Evolutionary conservation across 2,797 vertebrate species (phyloP).

Genomic region (Cyclura pinguis): DNA sequence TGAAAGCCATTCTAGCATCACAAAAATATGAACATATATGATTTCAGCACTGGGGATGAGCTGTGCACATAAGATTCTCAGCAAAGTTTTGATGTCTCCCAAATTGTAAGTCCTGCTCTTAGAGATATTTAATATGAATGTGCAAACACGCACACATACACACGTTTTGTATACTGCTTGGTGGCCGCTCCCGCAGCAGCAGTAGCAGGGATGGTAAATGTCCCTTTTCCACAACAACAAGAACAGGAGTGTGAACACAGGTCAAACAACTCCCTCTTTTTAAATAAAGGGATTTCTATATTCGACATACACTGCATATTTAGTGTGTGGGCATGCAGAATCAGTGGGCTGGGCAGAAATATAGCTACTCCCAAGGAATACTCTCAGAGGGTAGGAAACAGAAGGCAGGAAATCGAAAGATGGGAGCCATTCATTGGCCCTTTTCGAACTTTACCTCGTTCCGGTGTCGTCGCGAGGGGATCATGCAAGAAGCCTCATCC

Average conservation of each 20-base stretch:
- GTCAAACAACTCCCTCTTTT: no score
- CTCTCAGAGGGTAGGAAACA: neutral
- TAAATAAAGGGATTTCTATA: neutral
- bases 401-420: neutral
- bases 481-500: no score
- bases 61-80: neutral
- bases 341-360: neutral
- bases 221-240: no score
- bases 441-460: no score
- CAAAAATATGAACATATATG: neutral
- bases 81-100: neutral
- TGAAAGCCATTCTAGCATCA: no score
- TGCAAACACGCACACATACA: no score
- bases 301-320: neutral
- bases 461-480: no score
- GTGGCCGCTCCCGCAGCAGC: no score
- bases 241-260: no score
- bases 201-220: no score
- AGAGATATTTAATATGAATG: neutral
- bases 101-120: neutral
- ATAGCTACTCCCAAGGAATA: neutral
- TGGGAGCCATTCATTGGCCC: neutral
- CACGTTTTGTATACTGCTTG: no score
- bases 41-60: neutral
- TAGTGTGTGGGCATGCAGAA: neutral